phyloP scores from a whole-genome alignment of 2,888 invertebrate species.

The Drosophila paracracens region DNA sequence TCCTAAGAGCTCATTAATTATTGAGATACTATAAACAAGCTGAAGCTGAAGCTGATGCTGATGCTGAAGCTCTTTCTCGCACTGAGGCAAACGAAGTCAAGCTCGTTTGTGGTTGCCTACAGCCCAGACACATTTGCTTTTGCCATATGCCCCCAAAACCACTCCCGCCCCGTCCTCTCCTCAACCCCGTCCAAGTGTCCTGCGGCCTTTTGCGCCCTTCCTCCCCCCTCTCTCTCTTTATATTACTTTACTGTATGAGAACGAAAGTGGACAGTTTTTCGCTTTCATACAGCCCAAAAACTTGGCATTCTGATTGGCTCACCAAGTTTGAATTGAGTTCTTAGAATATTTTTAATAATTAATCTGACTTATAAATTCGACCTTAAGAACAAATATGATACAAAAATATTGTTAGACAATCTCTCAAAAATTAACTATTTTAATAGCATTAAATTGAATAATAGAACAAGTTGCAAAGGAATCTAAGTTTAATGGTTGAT shows the following conservation, averaged over 20 bases:
- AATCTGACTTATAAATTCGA: not conserved
- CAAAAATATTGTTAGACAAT: not conserved
- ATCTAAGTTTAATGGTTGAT: not conserved
- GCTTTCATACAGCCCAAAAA: conserved; percentile 26
- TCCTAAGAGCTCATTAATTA: conserved; percentile 83
- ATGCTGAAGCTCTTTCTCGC: conserved; percentile 29
- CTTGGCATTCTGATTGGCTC: conserved; percentile 4
- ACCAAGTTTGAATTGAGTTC: not conserved
- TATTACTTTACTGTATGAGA: conserved; percentile 12
- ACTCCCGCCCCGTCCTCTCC: conserved; percentile 12
- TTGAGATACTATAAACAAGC: conserved; percentile 81
- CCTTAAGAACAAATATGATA: not conserved
- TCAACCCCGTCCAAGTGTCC: conserved; percentile 26
- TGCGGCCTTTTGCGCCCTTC: conserved; percentile 32
- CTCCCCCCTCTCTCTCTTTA: not conserved
- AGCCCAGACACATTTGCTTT: conserved; percentile 75
- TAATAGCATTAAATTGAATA: not conserved
- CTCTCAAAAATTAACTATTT: not conserved
- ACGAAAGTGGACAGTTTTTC: conserved; percentile 70
- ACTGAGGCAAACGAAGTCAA: conserved; percentile 70
- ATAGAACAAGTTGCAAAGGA: not conserved
- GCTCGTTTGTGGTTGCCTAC: conserved; percentile 79
- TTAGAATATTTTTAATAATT: not conserved
- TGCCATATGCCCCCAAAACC: conserved; percentile 24
- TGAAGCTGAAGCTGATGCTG: conserved; percentile 30